Evolutionary conservation across 1,140 invertebrate species (phyloP).

Genomic region (Muscidifurax raptorellus): DNA sequence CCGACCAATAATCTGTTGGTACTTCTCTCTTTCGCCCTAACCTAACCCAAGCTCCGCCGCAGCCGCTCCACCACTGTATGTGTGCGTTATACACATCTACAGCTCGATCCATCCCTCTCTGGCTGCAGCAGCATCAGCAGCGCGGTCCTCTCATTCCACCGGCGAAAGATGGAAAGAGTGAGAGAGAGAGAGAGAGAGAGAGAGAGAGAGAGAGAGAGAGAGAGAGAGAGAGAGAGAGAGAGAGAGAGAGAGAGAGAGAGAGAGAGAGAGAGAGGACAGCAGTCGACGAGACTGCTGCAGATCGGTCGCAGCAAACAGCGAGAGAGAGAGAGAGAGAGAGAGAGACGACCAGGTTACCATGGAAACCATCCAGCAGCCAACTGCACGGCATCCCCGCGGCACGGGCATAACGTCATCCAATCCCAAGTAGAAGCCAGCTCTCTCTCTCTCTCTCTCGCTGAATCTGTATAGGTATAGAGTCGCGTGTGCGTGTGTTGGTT

Average conservation of each 20-base stretch:
- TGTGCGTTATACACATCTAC: neutral
- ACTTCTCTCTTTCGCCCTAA: conserved; percentile 23
- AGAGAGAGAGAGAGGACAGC: conserved; percentile 47
- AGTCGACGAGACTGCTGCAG: conserved; percentile 44
- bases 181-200: conserved; percentile 24
- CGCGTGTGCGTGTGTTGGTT: conserved; percentile 14
- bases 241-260: conserved; percentile 25
- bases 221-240: conserved; percentile 44
- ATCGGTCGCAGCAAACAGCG: conserved; percentile 26
- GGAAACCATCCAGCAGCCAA: conserved; percentile 58
- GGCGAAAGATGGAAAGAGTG: conserved; percentile 47
- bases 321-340: conserved; percentile 36
- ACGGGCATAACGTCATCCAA: conserved; percentile 47
- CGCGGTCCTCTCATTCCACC: conserved; percentile 34
- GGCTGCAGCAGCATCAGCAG: neutral
- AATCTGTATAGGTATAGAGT: conserved; percentile 38
- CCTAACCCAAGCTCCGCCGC: neutral
- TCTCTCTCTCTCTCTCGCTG: conserved; percentile 46
- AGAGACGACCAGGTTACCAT: conserved; percentile 59
- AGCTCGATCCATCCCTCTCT: conserved; percentile 3
- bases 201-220: too few species aligned
- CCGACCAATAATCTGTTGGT: conserved; percentile 37
- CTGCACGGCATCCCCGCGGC: conserved; percentile 22
- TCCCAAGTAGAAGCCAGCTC: conserved; percentile 46
- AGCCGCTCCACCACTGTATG: neutral